These are phyloP conservation scores for Glomeris maerens DNA, from an alignment of 1,140 invertebrate genomes.

Conservation along the genomic window DNA sequence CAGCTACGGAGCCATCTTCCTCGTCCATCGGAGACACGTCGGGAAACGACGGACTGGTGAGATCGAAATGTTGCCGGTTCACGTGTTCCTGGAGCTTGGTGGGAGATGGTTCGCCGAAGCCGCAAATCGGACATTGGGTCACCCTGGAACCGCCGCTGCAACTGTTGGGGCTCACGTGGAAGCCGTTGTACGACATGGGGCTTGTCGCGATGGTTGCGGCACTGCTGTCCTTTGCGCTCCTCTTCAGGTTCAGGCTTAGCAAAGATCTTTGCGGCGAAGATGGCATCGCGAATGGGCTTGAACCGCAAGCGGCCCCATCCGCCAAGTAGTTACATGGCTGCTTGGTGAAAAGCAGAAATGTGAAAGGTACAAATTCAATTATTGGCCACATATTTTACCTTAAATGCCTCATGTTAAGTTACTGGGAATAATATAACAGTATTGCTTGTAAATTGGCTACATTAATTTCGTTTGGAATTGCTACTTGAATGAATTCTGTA, in stretches of 20 bases:
- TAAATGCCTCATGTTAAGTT: no score
- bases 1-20: constrained; percentile 16
- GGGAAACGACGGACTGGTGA: constrained; percentile 54
- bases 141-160: constrained; percentile 10
- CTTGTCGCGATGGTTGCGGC: not conserved
- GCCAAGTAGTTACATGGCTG: no score
- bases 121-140: constrained; percentile 60
- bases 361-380: no score
- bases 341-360: no score
- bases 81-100: constrained; percentile 65
- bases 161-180: constrained; percentile 3
- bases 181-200: not conserved
- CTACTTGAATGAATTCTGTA: no score
- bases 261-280: constrained; percentile 44
- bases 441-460: no score
- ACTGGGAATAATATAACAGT: no score
- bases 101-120: constrained; percentile 55
- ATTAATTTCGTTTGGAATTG: no score
- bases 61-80: constrained; percentile 65
- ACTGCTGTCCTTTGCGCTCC: constrained; percentile 10
- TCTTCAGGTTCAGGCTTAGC: constrained; percentile 45
- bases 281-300: not conserved
- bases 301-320: no score
- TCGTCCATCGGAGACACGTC: constrained; percentile 21
- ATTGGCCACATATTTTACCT: constrained; percentile 30